These are phyloP conservation scores for Tinamus guttatus DNA, from an alignment of 2,113 vertebrate species.

Conservation along the genomic window DNA sequence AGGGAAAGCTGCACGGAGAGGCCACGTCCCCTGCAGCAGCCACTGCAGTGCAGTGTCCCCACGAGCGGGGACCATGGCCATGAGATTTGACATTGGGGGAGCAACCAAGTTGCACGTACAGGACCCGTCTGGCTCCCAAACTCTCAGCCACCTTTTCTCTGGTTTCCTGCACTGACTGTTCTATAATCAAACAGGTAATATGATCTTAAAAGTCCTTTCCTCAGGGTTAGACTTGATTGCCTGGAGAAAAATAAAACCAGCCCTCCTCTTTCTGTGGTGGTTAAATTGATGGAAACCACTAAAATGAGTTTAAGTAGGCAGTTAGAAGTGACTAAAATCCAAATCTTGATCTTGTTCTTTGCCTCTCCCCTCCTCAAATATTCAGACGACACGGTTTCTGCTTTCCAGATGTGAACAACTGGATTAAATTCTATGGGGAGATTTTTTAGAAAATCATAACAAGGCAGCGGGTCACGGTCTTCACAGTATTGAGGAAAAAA, in stretches of 20 bases:
- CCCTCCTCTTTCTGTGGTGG: background rate
- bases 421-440: slow-evolving; percentile 37
- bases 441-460: no score
- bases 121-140: background rate
- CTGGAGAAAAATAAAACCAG: background rate
- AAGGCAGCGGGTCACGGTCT: slow-evolving; percentile 41
- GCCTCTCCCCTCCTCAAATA: background rate
- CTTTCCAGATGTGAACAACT: slow-evolving; percentile 53
- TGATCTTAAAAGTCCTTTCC: background rate
- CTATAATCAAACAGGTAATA: background rate
- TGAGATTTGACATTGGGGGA: no score
- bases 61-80: no score
- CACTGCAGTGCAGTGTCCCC: background rate
- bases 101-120: background rate
- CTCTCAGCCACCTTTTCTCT: background rate
- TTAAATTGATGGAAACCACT: background rate
- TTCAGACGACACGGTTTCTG: background rate
- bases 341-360: background rate
- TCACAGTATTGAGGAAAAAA: background rate
- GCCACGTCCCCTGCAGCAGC: background rate
- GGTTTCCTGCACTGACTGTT: background rate
- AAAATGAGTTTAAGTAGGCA: background rate
- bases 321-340: background rate
- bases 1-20: background rate
- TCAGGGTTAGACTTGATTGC: background rate